Evolutionary conservation across 2,113 vertebrate species (phyloP), one percentile per base, ranked within the genome.

Genomic region (Pterophyllum scalare): DNA sequence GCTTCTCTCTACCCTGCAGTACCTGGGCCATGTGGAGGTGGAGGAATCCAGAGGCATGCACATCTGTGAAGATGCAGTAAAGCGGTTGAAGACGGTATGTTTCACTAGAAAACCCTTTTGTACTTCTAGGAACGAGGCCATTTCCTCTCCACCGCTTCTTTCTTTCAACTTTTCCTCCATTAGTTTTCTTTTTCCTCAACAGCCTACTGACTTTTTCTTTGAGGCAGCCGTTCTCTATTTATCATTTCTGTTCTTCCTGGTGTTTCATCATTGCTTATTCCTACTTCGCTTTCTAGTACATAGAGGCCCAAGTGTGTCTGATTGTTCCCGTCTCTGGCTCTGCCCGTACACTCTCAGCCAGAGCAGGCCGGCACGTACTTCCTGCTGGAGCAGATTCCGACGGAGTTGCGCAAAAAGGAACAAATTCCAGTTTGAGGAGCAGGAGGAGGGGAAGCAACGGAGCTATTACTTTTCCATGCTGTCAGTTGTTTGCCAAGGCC

Each of bases 11-110:
- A 19, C 81, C 28, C 77, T 72, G 4, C 94, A 99, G 98, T 99
- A 99, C 94, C 88, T 99, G 91, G 98, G 98, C 24, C 98, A 99
- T 2, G 98, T 99, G 1, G 98, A 99, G 95, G 98, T 99, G 92
- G 98, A 99, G 67, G 98, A 99, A 90, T 99, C 98, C 86, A 96
- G 98, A 92, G 98, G 98, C 89, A 99, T 99, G 98, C 98, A 99
- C 95, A 97, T 99, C 95, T 99, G 98, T 89, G 98, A 99, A 96
- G 98, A 99, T 57, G 98, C 98, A 26, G 98, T 99, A 81, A 99
- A 99, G 95, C 97, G 97, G 90, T 93, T 99, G 85, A 99, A 99
- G 96, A 97, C 97, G 96, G 98, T 99, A 98, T 91, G 98, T 98
- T 77, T 87, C 49, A 9, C 59, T 75, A 74, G 72, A 79, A 52